Evolutionary conservation across 2,113 vertebrate genomes (phyloP).

Genomic region (Strix uralensis): DNA sequence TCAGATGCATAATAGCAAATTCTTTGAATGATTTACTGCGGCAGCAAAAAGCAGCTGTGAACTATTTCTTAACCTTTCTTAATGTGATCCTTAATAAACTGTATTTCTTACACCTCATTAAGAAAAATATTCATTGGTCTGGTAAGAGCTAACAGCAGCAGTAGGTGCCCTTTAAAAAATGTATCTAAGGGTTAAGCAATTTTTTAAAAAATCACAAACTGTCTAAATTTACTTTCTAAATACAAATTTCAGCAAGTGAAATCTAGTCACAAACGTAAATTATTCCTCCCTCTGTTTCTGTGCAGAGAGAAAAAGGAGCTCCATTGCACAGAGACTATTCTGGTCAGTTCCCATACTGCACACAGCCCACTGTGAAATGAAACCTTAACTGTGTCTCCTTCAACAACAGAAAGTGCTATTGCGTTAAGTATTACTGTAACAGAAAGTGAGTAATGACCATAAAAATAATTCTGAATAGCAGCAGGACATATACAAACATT

Average conservation of each 20-base stretch:
- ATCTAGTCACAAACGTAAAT: not conserved
- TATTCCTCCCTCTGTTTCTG: not conserved
- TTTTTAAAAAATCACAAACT: not conserved
- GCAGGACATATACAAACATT: not conserved
- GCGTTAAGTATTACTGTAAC: not conserved
- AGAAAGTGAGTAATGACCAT: not conserved
- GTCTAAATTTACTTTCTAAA: not conserved
- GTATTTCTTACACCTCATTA: not conserved
- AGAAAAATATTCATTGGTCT: not conserved
- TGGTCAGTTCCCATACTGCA: not conserved
- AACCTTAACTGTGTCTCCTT: not conserved
- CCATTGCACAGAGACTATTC: not conserved
- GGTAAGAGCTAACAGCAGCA: not conserved
- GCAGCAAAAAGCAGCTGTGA: not conserved
- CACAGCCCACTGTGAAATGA: not conserved
- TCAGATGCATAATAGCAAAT: not conserved
- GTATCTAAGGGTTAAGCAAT: not conserved
- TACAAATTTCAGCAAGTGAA: not conserved
- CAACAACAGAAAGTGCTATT: not conserved
- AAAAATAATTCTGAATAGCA: not conserved
- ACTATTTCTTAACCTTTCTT: not conserved
- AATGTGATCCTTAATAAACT: not conserved
- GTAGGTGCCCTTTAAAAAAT: not conserved
- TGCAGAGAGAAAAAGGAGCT: not conserved
- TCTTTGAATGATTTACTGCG: conserved; percentile 1